Base-by-base conservation (phyloP, 2,888 invertebrate genomes). In the Nesidiocoris tenuis region DNA sequence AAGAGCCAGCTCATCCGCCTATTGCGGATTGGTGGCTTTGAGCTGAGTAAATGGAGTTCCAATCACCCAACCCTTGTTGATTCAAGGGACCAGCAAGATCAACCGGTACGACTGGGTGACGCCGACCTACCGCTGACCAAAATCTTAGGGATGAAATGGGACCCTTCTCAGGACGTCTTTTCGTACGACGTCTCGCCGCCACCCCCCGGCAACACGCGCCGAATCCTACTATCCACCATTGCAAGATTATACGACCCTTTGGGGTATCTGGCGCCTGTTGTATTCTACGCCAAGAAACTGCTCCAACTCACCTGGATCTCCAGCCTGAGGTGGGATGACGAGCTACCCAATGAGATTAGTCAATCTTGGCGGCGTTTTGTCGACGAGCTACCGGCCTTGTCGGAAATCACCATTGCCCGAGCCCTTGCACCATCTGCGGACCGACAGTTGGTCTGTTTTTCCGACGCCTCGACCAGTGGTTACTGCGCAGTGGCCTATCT, bases 61-160 rank as follows among this genome's bases (percentile, higher is more conserved):
- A n/a, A n/a, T n/a, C n/a, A 77, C 75, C 59, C 75, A 64, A 2
- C 66, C 0, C 17, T 77, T 1, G 23, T 77, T 1, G 18, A 17
- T 2, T 18, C n/a, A 3, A n/a, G n/a, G n/a, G n/a, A n/a, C n/a
- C n/a, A n/a, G n/a, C n/a, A n/a, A n/a, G n/a, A n/a, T n/a, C n/a
- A 22, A n/a, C 61, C 59, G n/a, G 68, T 68, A 3, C 24, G 17
- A 7, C 25, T 57, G 2, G 65, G 25, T 12, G 17, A 19, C 19
- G 76, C 76, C 21, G 70, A 78, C 12, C 24, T 64, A 5, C 5
- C 75, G n/a, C n/a, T n/a, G 0, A 56, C 77, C 56, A 80, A 79
- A 54, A 75, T 80, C 3, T 56, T 80, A 25, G 79, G 79, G 1
- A 57, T 80, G 9, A 71, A 79, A 54, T 79, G 80, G 80, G 64